Evolutionary conservation across 2,797 vertebrate genomes (phyloP), one percentile per base, ranked within the genome.

Genomic region (Mus caroli): DNA sequence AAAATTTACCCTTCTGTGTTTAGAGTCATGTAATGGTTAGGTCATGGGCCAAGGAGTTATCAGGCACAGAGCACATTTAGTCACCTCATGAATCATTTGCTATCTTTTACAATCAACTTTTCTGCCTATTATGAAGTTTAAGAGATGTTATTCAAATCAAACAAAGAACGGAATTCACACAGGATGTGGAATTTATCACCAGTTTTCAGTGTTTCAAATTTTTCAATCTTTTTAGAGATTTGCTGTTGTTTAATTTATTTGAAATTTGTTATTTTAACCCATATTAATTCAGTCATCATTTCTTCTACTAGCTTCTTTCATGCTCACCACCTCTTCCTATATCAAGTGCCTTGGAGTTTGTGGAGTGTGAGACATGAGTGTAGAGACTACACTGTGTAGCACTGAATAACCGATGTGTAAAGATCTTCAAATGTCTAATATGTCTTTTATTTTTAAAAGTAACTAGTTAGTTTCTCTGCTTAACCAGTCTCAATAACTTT

Each of bases 381-480:
- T 11, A 7, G 77, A 62, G 24, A 73, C 20, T 46, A 62, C 40
- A 56, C 28, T 82, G 17, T 37, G 20, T 3, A 46, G 43, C 12
- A 69, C 17, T 62, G 20, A 50, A 69, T 34, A 87, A 52, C 79
- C 13, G 26, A 67, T 31, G 43, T 28, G 34, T 60, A 77, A 2
- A 24, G 9, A 64, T 86, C 54, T 84, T 87, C 92, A 79, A 88
- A 73, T 77, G 56, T 67, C 22, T 69, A 67, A 11, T 52, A 34
- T 77, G 1, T 85, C 19, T 88, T 92, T 89, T 94, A 76, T 87
- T 90, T 86, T 52, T 96, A 60, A 56, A 43, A 28, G 60, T 91
- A 13, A 46, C 76, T 58, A 64, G 28, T 13, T 84, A 62, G 8
- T 60, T 91, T 67, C 14, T 78, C 46, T 78, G 46, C 86, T 73